Conservation (phyloP, 2,797 vertebrate species). For the Sibirionetta formosa region DNA sequence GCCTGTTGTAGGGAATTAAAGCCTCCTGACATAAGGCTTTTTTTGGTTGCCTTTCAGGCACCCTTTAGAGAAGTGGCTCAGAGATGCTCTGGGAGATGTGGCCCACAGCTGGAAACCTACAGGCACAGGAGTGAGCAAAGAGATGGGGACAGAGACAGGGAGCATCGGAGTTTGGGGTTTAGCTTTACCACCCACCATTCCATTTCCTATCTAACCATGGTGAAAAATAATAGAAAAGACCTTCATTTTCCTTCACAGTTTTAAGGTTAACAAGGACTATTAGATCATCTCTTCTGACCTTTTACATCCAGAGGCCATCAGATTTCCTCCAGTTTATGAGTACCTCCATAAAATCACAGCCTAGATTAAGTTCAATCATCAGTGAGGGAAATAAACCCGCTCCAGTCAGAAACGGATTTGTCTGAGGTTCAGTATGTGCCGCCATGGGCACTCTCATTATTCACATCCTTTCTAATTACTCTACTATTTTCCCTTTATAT, state of each 20-base stretch:
- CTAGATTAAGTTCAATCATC: constrained; percentile 55
- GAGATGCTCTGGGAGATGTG: not conserved
- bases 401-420: constrained; percentile 23
- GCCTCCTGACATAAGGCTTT: not conserved
- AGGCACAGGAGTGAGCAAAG: not conserved
- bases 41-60: not conserved
- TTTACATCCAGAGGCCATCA: constrained; percentile 48
- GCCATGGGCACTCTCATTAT: not conserved
- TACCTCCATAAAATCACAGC: constrained; percentile 56
- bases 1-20: constrained; percentile 40
- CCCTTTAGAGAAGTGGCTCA: not conserved
- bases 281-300: constrained; percentile 60
- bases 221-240: not conserved
- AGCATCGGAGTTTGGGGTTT: not conserved
- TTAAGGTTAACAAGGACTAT: constrained; percentile 46
- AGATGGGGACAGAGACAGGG: not conserved
- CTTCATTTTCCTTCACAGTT: constrained; percentile 39
- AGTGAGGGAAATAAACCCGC: constrained; percentile 54
- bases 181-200: not conserved
- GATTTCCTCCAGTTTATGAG: constrained; percentile 52
- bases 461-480: constrained; percentile 34
- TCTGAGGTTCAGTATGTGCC: not conserved
- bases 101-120: not conserved
- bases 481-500: not conserved
- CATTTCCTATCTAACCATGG: not conserved